Evolutionary conservation across 2,113 vertebrate genomes (phyloP).

Genomic region (Galbula dea): DNA sequence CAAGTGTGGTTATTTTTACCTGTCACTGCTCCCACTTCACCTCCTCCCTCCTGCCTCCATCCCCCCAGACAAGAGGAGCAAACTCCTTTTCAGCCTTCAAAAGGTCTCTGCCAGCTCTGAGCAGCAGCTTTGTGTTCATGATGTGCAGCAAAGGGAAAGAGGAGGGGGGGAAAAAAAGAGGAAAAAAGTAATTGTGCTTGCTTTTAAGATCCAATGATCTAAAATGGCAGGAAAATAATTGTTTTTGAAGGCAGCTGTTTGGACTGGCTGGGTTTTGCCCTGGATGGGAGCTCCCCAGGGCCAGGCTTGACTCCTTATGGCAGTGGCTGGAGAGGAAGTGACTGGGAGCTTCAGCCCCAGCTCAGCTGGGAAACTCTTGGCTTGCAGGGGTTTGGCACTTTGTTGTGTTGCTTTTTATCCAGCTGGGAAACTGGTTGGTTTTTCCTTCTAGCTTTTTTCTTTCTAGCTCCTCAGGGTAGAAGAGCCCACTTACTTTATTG

Average conservation of each 20-base stretch:
- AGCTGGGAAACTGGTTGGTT: neutral
- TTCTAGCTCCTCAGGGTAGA: neutral
- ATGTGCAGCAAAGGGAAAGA: neutral
- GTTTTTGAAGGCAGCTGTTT: neutral
- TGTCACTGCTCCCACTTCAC: neutral
- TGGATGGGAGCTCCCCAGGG: neutral
- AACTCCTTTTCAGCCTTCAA: neutral
- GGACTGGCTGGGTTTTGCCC: neutral
- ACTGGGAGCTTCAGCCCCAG: neutral
- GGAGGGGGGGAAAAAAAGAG: rapidly evolving
- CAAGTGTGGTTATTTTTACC: conserved; percentile 51
- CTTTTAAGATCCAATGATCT: conserved; percentile 3
- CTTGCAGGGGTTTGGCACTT: neutral
- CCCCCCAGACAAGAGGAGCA: neutral
- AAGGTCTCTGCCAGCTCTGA: neutral
- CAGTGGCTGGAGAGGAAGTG: neutral
- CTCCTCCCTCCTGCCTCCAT: neutral
- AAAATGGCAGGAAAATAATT: neutral
- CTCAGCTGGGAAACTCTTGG: neutral
- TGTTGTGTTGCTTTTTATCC: neutral
- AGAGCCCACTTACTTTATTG: neutral
- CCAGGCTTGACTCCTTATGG: neutral
- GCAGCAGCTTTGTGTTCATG: neutral
- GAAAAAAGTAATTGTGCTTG: neutral
- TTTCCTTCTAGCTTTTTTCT: neutral